phyloP scores from a whole-genome alignment of 2,113 vertebrate genomes.

The Peromyscus polionotus region DNA sequence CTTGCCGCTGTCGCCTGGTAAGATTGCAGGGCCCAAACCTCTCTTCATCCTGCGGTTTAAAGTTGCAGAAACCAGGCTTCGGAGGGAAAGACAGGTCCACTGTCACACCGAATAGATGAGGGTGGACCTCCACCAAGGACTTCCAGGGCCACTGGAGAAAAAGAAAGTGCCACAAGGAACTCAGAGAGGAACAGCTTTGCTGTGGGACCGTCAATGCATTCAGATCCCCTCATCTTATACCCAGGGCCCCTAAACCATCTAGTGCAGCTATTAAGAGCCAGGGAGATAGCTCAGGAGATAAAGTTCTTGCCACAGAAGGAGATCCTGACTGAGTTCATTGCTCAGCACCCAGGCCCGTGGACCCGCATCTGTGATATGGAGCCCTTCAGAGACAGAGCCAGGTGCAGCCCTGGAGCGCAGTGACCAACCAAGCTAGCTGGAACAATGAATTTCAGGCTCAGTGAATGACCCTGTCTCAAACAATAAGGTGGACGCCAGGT shows the following conservation, averaged over 20 bases:
- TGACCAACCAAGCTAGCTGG: neutral
- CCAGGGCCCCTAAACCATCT: neutral
- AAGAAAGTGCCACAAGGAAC: neutral
- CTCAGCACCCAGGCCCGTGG: neutral
- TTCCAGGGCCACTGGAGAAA: neutral
- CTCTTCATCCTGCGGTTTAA: neutral
- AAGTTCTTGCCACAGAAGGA: neutral
- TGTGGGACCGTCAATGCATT: neutral
- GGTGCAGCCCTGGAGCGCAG: neutral
- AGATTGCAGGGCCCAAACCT: neutral
- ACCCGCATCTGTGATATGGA: neutral
- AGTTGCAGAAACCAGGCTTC: neutral
- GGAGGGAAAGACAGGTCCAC: neutral
- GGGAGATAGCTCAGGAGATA: neutral
- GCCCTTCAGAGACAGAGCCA: neutral
- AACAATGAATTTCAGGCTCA: neutral
- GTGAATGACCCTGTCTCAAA: neutral
- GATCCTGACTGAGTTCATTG: neutral
- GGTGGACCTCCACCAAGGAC: neutral
- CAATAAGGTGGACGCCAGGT: too few relatives aligned
- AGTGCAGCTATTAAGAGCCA: neutral
- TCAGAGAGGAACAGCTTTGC: neutral
- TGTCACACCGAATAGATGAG: neutral
- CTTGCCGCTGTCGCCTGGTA: neutral
- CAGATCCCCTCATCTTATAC: neutral